phyloP scores from a whole-genome alignment of 92 coral and sea anemone species.

The Paramuricea clavata region DNA sequence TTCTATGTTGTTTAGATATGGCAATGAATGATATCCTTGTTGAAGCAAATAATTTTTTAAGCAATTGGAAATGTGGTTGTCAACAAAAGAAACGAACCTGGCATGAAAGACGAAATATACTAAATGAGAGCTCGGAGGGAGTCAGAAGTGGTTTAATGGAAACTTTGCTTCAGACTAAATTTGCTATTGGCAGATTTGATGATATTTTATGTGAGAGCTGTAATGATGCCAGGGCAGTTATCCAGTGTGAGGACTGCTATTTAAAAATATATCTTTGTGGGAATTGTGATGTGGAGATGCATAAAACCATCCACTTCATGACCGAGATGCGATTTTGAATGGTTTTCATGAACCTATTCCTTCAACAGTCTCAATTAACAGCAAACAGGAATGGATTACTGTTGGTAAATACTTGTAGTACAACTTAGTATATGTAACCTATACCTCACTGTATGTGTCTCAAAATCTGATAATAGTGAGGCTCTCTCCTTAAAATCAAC shows the following conservation, averaged over 20 bases:
- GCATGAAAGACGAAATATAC: slow-evolving; percentile 29
- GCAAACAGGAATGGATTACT: slow-evolving; percentile 58
- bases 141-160: slow-evolving; percentile 16
- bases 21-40: too few relatives aligned
- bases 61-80: too few relatives aligned
- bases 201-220: slow-evolving; percentile 30
- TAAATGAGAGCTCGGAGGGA: slow-evolving; percentile 57
- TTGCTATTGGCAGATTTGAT: slow-evolving; percentile 45
- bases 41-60: too few relatives aligned
- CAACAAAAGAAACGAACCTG: slow-evolving; percentile 18
- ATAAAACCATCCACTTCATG: slow-evolving; percentile 55
- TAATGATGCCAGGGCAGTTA: not conserved
- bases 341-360: slow-evolving; percentile 60
- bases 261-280: slow-evolving; percentile 26
- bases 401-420: slow-evolving; percentile 63
- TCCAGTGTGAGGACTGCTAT: slow-evolving; percentile 42
- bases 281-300: slow-evolving; percentile 39
- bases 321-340: slow-evolving; percentile 63
- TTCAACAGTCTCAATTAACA: slow-evolving; percentile 41
- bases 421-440: not conserved
- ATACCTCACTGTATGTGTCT: not conserved
- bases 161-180: slow-evolving; percentile 14
- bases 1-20: too few relatives aligned
- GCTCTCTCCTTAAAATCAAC: too few relatives aligned
- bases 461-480: not conserved